Evolutionary conservation across 2,113 vertebrate genomes (phyloP), one percentile per base, ranked within the genome.

Genomic region (Campylorhamphus procurvoides): DNA sequence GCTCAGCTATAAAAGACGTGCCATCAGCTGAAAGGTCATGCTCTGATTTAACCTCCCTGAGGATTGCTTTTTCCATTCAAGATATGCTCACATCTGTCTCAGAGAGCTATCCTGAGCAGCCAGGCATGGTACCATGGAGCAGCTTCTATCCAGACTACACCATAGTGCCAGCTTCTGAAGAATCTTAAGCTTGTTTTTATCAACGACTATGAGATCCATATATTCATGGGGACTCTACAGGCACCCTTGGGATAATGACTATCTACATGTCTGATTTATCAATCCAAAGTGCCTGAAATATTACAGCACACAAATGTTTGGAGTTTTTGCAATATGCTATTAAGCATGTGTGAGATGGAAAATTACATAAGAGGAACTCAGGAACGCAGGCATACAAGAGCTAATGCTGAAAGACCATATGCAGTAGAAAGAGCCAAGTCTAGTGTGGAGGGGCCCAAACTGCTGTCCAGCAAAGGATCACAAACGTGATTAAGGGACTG

Each of bases 41-140:
- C 63, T 93, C 90, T 86, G 59, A 90, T 72, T 89, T 74, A 90
- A 66, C 40, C 58, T 69, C 88, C 72, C 59, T 18, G 31, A 83
- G 59, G 82, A 76, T 23, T 69, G 33, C 33, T 83, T 95, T 79
- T 88, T 27, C 75, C 59, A 55, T 69, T 80, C 46, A 73, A 53
- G 33, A 16, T 77, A 58, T 62, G 59, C n/a, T 20, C 29, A 76
- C 23, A 50, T 58, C 78, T 93, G 25, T 76, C 58, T 92, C 55
- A 49, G 42, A 15, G 37, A 87, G 10, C 71, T 72, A 16, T 23
- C 14, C 37, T 69, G 37, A 83, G 53, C 82, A 93, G 37, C 10
- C 24, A 68, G 33, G 27, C 31, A 29, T 4, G 40, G 59, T 46
- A 37, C 28, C 1, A 0, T 3, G 19, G 37, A 33, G 18, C 23